Conservation (phyloP, 2,113 vertebrate species). For the Chaetodon auriga region DNA sequence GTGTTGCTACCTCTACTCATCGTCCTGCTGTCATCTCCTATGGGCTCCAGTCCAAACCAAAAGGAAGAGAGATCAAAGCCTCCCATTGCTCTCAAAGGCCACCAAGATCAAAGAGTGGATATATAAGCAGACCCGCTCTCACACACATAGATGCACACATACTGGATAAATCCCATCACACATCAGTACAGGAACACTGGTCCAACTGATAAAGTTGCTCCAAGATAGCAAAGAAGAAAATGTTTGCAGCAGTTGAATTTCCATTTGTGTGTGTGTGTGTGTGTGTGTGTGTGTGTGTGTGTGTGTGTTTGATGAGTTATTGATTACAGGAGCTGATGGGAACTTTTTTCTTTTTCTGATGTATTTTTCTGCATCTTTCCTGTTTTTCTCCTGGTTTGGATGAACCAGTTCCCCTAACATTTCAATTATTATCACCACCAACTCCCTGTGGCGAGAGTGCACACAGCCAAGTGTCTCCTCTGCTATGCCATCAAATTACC, state of each 20-base stretch:
- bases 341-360: neutral
- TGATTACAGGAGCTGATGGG: constrained; percentile 16
- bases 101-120: constrained; percentile 60
- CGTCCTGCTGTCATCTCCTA: constrained; percentile 62
- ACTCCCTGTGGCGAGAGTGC: neutral
- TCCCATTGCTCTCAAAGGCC: constrained; percentile 51
- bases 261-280: neutral
- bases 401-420: too few relatives aligned
- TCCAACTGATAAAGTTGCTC: constrained; percentile 11
- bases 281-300: constrained; percentile 7
- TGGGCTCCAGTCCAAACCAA: constrained; percentile 49
- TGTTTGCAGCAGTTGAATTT: constrained; percentile 8
- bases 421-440: too few relatives aligned
- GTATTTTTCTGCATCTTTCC: neutral
- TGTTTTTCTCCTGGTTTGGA: too few relatives aligned
- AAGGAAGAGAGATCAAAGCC: constrained; percentile 59
- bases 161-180: constrained; percentile 34
- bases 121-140: constrained; percentile 26
- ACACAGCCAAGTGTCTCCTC: neutral
- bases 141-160: constrained; percentile 11
- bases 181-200: constrained; percentile 12
- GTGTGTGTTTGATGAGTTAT: constrained; percentile 13
- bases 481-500: neutral
- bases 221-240: constrained; percentile 7
- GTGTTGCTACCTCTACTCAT: constrained; percentile 44